phyloP scores from a whole-genome alignment of 2,888 invertebrate genomes.

The Ochropleura leucogaster region DNA sequence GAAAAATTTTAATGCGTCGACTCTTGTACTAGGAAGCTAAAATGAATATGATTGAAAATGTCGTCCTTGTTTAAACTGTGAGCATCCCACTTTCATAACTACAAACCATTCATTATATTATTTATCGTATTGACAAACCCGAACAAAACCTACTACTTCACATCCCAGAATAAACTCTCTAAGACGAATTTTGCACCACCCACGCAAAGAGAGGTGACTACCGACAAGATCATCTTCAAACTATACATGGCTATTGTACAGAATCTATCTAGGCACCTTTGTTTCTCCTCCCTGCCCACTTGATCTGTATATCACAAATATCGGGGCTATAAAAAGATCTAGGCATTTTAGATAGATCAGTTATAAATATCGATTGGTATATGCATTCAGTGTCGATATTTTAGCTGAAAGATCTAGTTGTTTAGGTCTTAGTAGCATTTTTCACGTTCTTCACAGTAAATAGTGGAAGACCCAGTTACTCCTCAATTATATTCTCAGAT shows the following conservation, averaged over 20 bases:
- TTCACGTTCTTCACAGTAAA: neutral
- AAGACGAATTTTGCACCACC: neutral
- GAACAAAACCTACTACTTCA: neutral
- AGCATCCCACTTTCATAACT: too few species aligned
- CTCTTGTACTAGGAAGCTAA: too few species aligned
- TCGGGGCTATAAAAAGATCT: constrained; percentile 41
- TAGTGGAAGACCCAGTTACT: neutral
- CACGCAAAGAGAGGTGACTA: neutral
- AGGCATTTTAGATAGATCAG: constrained; percentile 37
- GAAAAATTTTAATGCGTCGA: too few species aligned
- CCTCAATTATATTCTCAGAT: neutral
- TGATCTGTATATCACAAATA: constrained; percentile 15
- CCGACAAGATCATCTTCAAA: neutral
- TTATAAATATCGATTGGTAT: constrained; percentile 33
- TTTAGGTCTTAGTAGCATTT: neutral
- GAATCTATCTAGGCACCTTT: neutral
- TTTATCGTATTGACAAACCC: neutral
- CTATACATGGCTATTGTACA: neutral
- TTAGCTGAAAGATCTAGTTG: neutral
- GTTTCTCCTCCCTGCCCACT: constrained; percentile 10
- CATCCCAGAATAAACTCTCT: neutral
- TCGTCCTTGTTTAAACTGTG: too few species aligned
- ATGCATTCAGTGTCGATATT: neutral
- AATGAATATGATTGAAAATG: too few species aligned
- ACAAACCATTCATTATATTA: neutral